phyloP scores from a whole-genome alignment of 2,797 vertebrate genomes.

The Gephyroberyx darwinii region DNA sequence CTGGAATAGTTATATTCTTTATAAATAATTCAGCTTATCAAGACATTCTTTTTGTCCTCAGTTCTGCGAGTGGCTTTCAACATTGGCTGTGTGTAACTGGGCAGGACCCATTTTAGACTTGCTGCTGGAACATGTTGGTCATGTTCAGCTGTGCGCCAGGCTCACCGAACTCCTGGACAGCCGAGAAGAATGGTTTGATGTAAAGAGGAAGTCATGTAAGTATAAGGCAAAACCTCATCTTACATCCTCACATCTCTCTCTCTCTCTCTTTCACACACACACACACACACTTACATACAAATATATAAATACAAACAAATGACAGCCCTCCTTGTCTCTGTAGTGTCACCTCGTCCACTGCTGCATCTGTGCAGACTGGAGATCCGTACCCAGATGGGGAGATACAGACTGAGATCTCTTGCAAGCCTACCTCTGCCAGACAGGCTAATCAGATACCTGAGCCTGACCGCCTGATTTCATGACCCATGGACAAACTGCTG shows the following conservation, averaged over 20 bases:
- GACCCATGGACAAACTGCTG: slow-evolving; percentile 27
- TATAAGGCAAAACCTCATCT: slow-evolving; percentile 23
- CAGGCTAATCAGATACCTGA: slow-evolving; percentile 87
- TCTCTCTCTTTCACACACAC: not conserved
- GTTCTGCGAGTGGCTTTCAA: slow-evolving; percentile 95
- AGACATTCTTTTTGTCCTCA: slow-evolving; percentile 66
- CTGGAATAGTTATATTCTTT: not conserved
- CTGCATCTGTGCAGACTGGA: slow-evolving; percentile 89
- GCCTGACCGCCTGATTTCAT: slow-evolving; percentile 54
- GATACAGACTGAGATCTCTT: slow-evolving; percentile 83
- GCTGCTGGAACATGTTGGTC: slow-evolving; percentile 93
- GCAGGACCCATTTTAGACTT: slow-evolving; percentile 89
- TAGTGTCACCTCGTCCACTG: slow-evolving; percentile 90
- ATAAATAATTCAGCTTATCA: not conserved
- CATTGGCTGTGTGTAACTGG: slow-evolving; percentile 83
- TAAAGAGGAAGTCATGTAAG: slow-evolving; percentile 91
- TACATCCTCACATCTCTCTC: not conserved
- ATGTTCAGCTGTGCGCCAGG: slow-evolving; percentile 88
- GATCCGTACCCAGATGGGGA: slow-evolving; percentile 86
- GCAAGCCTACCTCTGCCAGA: slow-evolving; percentile 87
- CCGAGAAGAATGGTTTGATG: slow-evolving; percentile 86
- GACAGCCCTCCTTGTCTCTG: slow-evolving; percentile 37
- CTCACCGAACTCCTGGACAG: slow-evolving; percentile 89
- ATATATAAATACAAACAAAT: not conserved
- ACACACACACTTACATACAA: not conserved